Evolutionary conservation across 2,888 invertebrate species (phyloP).

Genomic region (Phlogophora meticulosa): DNA sequence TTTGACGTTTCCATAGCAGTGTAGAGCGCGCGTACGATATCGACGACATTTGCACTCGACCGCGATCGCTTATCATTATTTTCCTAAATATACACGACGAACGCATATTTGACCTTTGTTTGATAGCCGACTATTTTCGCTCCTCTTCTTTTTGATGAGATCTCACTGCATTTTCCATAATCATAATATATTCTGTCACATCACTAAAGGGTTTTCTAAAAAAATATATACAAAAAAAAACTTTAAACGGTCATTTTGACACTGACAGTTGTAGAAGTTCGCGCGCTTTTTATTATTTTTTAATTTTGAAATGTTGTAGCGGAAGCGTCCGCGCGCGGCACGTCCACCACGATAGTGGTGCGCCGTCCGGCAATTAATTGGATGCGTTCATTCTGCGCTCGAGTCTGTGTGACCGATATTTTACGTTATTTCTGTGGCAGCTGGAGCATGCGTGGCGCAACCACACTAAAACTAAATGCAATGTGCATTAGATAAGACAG

Average conservation of each 20-base stretch:
- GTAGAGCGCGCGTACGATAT: constrained; percentile 70
- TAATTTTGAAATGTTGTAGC: constrained; percentile 71
- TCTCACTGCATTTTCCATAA: constrained; percentile 34
- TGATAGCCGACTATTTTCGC: constrained; percentile 66
- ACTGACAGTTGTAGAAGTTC: constrained; percentile 67
- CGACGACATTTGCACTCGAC: constrained; percentile 88
- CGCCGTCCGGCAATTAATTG: constrained; percentile 85
- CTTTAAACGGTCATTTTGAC: constrained; percentile 46
- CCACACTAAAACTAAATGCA: constrained; percentile 88
- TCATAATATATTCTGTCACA: constrained; percentile 19
- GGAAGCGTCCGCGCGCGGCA: constrained; percentile 87
- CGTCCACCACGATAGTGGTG: constrained; percentile 85
- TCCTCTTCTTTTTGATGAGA: constrained; percentile 38
- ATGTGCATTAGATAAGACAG: constrained; percentile 87
- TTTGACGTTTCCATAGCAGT: constrained; percentile 75
- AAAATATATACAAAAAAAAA: constrained; percentile 23
- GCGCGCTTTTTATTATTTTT: constrained; percentile 80
- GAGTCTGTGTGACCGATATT: constrained; percentile 90
- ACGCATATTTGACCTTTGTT: constrained; percentile 79
- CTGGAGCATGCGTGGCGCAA: constrained; percentile 85
- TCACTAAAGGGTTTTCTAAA: neutral
- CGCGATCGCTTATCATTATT: constrained; percentile 86
- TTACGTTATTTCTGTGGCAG: constrained; percentile 89
- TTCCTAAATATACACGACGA: constrained; percentile 80
- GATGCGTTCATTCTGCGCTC: constrained; percentile 82